Conservation (phyloP, 2,888 invertebrate species). For the Ennomos quercinarius region DNA sequence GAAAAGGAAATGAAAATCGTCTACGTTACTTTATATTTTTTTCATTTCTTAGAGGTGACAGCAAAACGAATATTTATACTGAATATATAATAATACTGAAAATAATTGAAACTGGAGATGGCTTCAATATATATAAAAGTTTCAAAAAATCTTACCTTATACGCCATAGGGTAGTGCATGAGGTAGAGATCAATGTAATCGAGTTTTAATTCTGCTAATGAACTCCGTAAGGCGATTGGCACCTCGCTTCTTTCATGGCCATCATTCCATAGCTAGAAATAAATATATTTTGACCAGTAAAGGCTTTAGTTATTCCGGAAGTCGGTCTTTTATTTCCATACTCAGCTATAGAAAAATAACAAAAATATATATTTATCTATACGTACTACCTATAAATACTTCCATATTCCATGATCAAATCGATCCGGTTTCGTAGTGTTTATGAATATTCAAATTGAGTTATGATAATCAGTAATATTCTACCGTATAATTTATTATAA, state of each 20-base stretch:
- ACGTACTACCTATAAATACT: too few relatives aligned
- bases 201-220: slow-evolving; percentile 87
- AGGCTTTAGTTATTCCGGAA: too few relatives aligned
- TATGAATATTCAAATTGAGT: background rate
- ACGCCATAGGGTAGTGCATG: slow-evolving; percentile 92
- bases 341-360: too few relatives aligned
- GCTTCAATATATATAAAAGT: slow-evolving; percentile 15
- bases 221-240: slow-evolving; percentile 86
- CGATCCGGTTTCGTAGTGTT: too few relatives aligned
- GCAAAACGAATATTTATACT: slow-evolving; percentile 5
- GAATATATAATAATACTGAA: slow-evolving; percentile 7
- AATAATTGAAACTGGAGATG: slow-evolving; percentile 17
- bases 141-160: slow-evolving; percentile 62
- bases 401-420: too few relatives aligned
- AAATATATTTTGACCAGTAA: slow-evolving; percentile 19
- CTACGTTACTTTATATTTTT: slow-evolving; percentile 15
- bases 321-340: too few relatives aligned
- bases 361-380: too few relatives aligned
- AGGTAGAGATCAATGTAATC: slow-evolving; percentile 93
- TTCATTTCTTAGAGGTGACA: slow-evolving; percentile 20
- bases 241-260: slow-evolving; percentile 88
- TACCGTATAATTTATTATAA: background rate
- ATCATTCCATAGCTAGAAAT: slow-evolving; percentile 72
- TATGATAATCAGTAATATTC: background rate
- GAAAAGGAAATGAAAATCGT: slow-evolving; percentile 30